Evolutionary conservation across 1,140 invertebrate genomes (phyloP).

Genomic region (Geopemphigus sp.): DNA sequence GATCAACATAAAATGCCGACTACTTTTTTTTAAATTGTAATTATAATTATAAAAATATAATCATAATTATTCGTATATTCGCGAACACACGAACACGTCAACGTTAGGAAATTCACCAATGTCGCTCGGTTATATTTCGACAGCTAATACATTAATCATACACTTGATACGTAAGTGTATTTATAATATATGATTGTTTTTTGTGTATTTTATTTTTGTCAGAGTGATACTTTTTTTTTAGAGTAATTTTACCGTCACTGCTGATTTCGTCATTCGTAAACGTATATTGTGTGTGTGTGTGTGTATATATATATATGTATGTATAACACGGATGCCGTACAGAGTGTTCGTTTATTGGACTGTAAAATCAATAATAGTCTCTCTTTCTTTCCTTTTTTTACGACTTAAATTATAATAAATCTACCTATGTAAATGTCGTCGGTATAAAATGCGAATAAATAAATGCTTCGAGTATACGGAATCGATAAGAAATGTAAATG

Average conservation of each 20-base stretch:
- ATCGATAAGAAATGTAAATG: conserved; percentile 24
- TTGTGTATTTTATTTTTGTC: neutral
- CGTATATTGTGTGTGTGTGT: neutral
- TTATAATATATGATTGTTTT: neutral
- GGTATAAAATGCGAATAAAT: conserved; percentile 36
- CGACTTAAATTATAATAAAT: conserved; percentile 38
- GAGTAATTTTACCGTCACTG: neutral
- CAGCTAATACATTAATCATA: no score
- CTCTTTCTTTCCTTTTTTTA: neutral
- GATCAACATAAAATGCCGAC: no score
- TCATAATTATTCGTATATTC: no score
- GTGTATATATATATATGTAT: neutral
- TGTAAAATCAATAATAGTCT: conserved; percentile 15
- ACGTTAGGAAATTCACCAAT: no score
- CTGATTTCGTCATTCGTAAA: neutral
- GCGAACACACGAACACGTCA: no score
- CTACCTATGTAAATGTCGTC: conserved; percentile 1
- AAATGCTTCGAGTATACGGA: neutral
- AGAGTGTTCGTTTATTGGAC: neutral
- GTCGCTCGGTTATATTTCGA: no score
- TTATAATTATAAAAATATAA: no score
- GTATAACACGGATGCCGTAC: no score
- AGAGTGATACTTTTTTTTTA: neutral
- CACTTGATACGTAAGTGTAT: neutral
- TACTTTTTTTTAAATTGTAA: no score